Evolutionary conservation across 2,888 invertebrate genomes (phyloP).

Genomic region (Drosophila birchii): DNA sequence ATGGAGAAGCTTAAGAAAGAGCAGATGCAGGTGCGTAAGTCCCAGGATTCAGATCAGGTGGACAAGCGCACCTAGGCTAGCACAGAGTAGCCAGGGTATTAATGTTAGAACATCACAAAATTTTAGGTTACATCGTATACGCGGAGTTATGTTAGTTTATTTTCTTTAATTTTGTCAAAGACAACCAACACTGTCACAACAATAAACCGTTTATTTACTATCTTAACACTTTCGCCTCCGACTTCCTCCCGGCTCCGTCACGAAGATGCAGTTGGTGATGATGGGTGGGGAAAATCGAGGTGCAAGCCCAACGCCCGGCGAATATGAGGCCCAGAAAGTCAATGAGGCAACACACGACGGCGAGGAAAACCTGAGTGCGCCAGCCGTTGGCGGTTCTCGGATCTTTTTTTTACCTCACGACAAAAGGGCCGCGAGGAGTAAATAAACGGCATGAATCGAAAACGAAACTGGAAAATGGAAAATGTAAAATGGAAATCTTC

Average conservation of each 20-base stretch:
- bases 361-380: conserved; percentile 21
- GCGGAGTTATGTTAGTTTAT: conserved; percentile 32
- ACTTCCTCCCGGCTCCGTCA: conserved; percentile 38
- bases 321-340: conserved; percentile 73
- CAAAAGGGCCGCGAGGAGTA: conserved; percentile 68
- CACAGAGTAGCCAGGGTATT: not conserved
- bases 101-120: conserved; percentile 35
- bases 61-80: conserved; percentile 2
- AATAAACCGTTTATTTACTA: conserved; percentile 32
- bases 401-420: conserved; percentile 56
- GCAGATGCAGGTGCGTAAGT: not conserved
- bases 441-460: conserved; percentile 67
- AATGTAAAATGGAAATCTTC: conserved; percentile 67
- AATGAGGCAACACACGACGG: conserved; percentile 72
- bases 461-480: conserved; percentile 52
- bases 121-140: conserved; percentile 53
- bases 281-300: not conserved
- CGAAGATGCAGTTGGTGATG: conserved; percentile 24
- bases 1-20: conserved; percentile 17
- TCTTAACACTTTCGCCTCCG: conserved; percentile 5
- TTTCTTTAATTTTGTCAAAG: conserved; percentile 37
- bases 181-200: conserved; percentile 40
- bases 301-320: conserved; percentile 31
- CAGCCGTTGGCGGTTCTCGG: conserved; percentile 50
- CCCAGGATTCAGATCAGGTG: not conserved